Conservation (phyloP, 2,888 invertebrate genomes). For the Euclidia mi region DNA sequence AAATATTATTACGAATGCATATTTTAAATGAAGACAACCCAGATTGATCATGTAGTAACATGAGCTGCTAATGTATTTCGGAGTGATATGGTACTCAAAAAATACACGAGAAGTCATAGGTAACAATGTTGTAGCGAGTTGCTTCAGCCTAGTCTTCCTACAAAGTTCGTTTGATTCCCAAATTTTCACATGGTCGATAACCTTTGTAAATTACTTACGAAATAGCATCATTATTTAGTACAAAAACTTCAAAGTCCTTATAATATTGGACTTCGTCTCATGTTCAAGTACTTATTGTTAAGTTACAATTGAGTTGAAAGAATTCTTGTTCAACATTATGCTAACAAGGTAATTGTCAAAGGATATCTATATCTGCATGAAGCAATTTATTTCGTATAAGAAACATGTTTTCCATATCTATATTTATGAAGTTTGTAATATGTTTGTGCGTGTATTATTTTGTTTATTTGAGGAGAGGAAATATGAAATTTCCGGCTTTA, state of each 20-base stretch:
- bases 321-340: neutral
- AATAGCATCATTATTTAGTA: too few species aligned
- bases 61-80: too few species aligned
- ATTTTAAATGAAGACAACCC: too few species aligned
- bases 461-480: neutral
- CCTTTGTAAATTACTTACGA: too few species aligned
- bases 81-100: too few species aligned
- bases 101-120: too few species aligned
- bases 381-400: constrained; percentile 9
- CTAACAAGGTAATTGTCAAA: constrained; percentile 13
- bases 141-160: too few species aligned
- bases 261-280: neutral
- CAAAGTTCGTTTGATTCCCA: too few species aligned
- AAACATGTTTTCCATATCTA: neutral
- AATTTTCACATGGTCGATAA: too few species aligned
- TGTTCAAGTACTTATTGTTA: neutral
- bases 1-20: too few species aligned
- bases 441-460: neutral
- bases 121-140: too few species aligned
- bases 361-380: constrained; percentile 5
- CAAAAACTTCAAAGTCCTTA: neutral
- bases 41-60: too few species aligned
- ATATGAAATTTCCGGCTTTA: constrained; percentile 1
- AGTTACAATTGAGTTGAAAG: neutral
- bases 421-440: neutral